Percentiles rank a stretch among this genome's conserved stretches.
These are phyloP conservation scores for Hesperia comma DNA, from an alignment of 2,888 invertebrate genomes.

Conservation along the genomic window DNA sequence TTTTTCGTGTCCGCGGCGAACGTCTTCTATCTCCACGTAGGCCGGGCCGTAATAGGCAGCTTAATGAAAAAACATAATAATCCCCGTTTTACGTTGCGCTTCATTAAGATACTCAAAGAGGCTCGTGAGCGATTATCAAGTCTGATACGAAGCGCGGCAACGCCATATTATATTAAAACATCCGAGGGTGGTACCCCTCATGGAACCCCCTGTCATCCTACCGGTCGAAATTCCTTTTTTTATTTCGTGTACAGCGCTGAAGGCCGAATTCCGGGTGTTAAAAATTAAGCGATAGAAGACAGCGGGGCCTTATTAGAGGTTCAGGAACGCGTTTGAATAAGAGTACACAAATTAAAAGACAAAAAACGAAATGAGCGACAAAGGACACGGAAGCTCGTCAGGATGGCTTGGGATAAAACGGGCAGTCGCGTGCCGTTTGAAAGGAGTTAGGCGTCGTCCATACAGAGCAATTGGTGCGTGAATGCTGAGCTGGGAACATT, in stretches of 20 bases:
- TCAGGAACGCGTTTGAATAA: slow-evolving; percentile 57
- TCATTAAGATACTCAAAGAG: slow-evolving; percentile 74
- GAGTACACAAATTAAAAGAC: slow-evolving; percentile 50
- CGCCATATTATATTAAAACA: slow-evolving; percentile 71
- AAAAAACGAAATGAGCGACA: slow-evolving; percentile 47
- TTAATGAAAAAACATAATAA: slow-evolving; percentile 72
- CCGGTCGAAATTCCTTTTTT: slow-evolving; percentile 61
- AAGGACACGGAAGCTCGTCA: slow-evolving; percentile 48
- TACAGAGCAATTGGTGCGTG: slow-evolving; percentile 59
- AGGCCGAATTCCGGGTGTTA: slow-evolving; percentile 56
- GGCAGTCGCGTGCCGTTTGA: slow-evolving; percentile 59
- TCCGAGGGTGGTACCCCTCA: slow-evolving; percentile 58
- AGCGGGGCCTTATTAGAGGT: slow-evolving; percentile 68
- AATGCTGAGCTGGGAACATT: slow-evolving; percentile 61
- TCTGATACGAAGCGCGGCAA: slow-evolving; percentile 68
- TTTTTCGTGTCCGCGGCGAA: slow-evolving; percentile 50
- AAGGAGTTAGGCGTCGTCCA: slow-evolving; percentile 63
- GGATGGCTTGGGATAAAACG: slow-evolving; percentile 58
- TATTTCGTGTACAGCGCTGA: slow-evolving; percentile 51
- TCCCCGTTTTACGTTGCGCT: slow-evolving; percentile 65
- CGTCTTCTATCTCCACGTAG: slow-evolving; percentile 49
- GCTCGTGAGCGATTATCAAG: slow-evolving; percentile 73
- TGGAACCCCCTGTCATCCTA: slow-evolving; percentile 67
- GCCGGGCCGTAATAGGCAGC: too few relatives aligned
- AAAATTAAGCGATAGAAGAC: slow-evolving; percentile 56